phyloP scores from a whole-genome alignment of 2,113 vertebrate species.

The Chinchilla lanigera region DNA sequence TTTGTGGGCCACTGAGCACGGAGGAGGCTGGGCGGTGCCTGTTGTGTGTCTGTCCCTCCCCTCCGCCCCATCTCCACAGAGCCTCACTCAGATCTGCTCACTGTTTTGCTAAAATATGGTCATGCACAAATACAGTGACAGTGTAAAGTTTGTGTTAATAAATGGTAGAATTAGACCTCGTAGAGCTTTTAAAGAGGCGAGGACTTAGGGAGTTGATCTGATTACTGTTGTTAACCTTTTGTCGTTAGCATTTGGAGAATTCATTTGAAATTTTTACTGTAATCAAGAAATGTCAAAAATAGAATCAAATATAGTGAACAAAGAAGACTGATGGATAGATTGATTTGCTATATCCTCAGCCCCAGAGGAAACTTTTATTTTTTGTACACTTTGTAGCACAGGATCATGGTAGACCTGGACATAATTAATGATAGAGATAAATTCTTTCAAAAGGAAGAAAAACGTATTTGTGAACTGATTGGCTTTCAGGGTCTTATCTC shows the following conservation, averaged over 20 bases:
- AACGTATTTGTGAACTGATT: background rate
- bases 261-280: background rate
- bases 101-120: background rate
- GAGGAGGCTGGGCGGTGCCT: background rate
- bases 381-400: background rate
- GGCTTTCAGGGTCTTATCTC: background rate
- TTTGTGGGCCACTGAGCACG: background rate
- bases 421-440: background rate
- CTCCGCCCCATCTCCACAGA: background rate
- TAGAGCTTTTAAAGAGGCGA: background rate
- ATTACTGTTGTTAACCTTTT: background rate
- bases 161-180: background rate
- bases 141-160: background rate
- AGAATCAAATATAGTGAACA: background rate
- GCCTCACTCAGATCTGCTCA: background rate
- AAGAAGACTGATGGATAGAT: background rate
- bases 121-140: background rate
- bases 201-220: background rate
- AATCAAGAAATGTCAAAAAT: slow-evolving; percentile 31
- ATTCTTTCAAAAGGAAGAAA: background rate
- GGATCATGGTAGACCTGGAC: background rate
- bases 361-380: background rate
- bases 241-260: background rate
- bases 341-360: background rate
- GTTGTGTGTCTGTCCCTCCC: background rate